These are phyloP conservation scores for Leptopilina clavipes DNA, from an alignment of 1,140 invertebrate species.

Conservation along the genomic window DNA sequence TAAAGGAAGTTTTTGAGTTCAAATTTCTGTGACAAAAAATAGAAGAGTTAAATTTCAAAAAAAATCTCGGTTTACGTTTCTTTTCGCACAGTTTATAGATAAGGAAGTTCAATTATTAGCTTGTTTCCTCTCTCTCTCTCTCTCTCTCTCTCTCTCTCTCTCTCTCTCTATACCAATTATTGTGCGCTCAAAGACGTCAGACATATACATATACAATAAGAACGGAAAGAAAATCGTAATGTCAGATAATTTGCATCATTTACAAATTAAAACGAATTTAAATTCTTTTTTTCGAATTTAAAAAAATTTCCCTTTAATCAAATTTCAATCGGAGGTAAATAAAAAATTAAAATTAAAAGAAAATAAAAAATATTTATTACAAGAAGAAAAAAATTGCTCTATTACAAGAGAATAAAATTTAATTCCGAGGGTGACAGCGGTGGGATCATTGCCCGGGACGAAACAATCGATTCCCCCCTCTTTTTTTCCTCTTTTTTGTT, in stretches of 20 bases:
- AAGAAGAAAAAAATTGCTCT: no score
- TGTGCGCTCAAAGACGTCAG: conserved; percentile 1
- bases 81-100: neutral
- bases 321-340: no score
- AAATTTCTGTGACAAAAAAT: neutral
- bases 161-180: conserved; percentile 9
- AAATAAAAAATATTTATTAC: no score
- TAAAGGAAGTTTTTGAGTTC: neutral
- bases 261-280: neutral
- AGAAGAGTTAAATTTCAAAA: neutral
- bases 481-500: no score
- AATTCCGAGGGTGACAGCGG: no score
- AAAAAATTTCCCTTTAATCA: neutral
- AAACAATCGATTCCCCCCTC: no score
- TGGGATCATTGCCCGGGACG: no score
- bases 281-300: neutral
- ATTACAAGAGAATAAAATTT: no score
- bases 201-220: neutral
- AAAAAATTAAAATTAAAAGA: no score
- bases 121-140: neutral
- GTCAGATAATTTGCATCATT: conserved; percentile 6
- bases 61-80: neutral
- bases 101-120: conserved; percentile 23
- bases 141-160: neutral
- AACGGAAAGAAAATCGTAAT: neutral